Evolutionary conservation across 2,797 vertebrate genomes (phyloP).

Genomic region (Tragelaphus eurycerus): DNA sequence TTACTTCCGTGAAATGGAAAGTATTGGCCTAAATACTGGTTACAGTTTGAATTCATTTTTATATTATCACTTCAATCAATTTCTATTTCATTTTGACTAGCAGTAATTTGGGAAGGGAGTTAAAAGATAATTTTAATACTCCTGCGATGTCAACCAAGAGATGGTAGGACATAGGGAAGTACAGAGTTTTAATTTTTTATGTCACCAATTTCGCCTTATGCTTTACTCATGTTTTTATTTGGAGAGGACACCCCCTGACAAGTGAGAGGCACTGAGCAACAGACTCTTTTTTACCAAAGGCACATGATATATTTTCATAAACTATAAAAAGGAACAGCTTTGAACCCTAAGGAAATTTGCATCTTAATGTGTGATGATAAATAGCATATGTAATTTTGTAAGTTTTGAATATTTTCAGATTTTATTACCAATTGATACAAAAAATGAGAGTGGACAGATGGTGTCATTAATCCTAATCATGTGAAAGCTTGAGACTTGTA

Average conservation of each 20-base stretch:
- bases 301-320: neutral
- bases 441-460: conserved; percentile 12
- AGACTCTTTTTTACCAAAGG: neutral
- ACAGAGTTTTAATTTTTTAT: neutral
- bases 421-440: conserved; percentile 49
- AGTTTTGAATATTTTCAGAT: conserved; percentile 49
- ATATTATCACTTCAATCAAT: neutral
- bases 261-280: neutral
- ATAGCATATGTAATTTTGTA: conserved; percentile 29
- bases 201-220: neutral
- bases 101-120: neutral
- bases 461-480: conserved; percentile 39
- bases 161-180: neutral
- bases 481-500: conserved; percentile 24
- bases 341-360: conserved; percentile 16
- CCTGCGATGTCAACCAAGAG: neutral
- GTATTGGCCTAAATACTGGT: neutral
- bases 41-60: neutral
- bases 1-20: neutral
- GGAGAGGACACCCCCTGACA: neutral
- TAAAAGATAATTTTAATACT: neutral
- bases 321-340: neutral
- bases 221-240: neutral
- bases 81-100: neutral
- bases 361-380: conserved; percentile 31